phyloP scores from a whole-genome alignment of 53 echinoderm and acorn worm genomes.

The Stichopus horrens region DNA sequence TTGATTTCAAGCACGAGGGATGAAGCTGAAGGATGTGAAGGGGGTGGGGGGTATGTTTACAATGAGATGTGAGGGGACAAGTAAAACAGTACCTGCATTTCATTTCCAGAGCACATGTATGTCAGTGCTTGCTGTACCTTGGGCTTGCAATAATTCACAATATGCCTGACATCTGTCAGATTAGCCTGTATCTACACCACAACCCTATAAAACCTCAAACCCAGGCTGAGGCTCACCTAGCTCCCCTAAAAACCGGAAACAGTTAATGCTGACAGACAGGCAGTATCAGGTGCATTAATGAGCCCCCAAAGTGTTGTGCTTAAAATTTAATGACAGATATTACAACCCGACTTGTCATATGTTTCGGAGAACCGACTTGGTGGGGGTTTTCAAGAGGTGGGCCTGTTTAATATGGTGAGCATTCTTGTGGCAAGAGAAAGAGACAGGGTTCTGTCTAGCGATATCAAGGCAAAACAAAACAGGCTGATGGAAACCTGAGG shows the following conservation, averaged over 20 bases:
- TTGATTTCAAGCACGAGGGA: too few species aligned
- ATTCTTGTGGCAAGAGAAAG: conserved; percentile 15
- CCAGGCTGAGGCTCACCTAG: not conserved
- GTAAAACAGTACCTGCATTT: too few species aligned
- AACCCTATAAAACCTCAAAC: not conserved
- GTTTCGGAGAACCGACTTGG: conserved; percentile 26
- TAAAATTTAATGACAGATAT: conserved; percentile 3
- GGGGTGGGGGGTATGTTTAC: too few species aligned
- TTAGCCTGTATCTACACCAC: not conserved
- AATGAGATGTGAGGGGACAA: too few species aligned
- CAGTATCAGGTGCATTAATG: conserved; percentile 11
- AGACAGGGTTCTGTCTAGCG: not conserved
- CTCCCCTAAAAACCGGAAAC: not conserved
- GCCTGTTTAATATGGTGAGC: not conserved
- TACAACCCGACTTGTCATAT: not conserved
- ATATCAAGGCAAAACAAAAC: not conserved
- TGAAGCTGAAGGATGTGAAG: too few species aligned
- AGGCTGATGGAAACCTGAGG: not conserved
- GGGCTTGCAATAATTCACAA: not conserved
- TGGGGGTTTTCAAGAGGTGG: not conserved
- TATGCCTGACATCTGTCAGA: not conserved
- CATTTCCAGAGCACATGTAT: too few species aligned
- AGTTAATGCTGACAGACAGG: conserved; percentile 11
- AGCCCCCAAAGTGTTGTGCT: conserved; percentile 10
- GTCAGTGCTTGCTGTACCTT: too few species aligned